These are phyloP conservation scores for Strigamia transsilvanica DNA, from an alignment of 2,888 invertebrate genomes.

Conservation along the genomic window DNA sequence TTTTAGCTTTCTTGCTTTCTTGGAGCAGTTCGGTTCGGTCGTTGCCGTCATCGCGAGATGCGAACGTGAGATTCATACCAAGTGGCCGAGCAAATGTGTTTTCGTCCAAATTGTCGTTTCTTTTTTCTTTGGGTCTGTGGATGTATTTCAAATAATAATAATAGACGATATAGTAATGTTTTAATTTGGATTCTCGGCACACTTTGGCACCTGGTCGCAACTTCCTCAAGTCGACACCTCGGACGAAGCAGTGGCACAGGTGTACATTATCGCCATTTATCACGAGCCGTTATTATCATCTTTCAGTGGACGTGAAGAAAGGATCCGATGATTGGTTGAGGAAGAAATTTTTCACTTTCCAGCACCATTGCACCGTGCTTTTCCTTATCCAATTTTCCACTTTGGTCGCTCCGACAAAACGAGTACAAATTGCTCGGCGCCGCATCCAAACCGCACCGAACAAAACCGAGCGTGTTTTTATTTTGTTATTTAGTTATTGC, in stretches of 20 bases:
- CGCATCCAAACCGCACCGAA: neutral
- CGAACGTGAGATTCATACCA: neutral
- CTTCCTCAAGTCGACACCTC: constrained; percentile 14
- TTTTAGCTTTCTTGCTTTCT: too few species aligned
- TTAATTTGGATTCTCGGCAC: neutral
- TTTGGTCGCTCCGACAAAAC: constrained; percentile 38
- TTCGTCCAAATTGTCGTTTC: too few species aligned
- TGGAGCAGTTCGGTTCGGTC: too few species aligned
- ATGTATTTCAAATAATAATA: too few species aligned
- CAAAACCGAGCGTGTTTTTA: too few species aligned
- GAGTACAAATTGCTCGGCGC: constrained; percentile 13
- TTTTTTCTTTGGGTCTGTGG: too few species aligned
- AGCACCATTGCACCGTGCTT: constrained; percentile 31
- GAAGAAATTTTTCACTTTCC: neutral
- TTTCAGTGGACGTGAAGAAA: constrained; percentile 13
- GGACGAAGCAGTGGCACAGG: constrained; percentile 10
- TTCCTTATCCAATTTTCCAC: constrained; percentile 20
- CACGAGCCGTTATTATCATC: neutral
- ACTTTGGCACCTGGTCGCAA: constrained; percentile 9
- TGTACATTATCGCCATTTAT: constrained; percentile 32
- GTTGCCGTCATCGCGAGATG: neutral
- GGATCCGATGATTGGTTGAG: constrained; percentile 36
- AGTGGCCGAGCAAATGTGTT: neutral
- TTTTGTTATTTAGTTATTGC: too few species aligned
- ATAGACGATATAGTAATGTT: neutral